These are phyloP conservation scores for Rhizomys pruinosus DNA, from an alignment of 2,113 vertebrate species.

Conservation along the genomic window DNA sequence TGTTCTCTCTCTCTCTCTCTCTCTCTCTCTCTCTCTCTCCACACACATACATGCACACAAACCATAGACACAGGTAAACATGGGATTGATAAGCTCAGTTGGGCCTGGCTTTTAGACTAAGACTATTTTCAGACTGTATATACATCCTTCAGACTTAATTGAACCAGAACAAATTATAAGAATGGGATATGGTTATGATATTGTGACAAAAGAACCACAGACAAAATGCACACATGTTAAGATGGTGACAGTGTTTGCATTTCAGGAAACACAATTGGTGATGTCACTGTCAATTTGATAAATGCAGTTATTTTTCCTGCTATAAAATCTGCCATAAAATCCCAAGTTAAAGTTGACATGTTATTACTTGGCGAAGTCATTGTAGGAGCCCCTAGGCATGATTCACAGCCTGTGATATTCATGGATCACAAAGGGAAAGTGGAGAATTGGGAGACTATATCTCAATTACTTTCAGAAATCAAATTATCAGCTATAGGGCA, in stretches of 20 bases:
- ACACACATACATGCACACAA: background rate
- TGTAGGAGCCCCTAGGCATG: conserved; percentile 27
- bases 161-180: conserved; percentile 26
- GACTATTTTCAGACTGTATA: background rate
- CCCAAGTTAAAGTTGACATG: conserved; percentile 66
- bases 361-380: conserved; percentile 64
- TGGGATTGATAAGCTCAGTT: background rate
- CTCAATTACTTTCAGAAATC: conserved; percentile 67
- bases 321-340: conserved; percentile 74
- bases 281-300: conserved; percentile 53
- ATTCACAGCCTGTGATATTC: conserved; percentile 22
- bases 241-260: background rate
- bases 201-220: conserved; percentile 11
- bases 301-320: conserved; percentile 52
- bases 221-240: background rate
- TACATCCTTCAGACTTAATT: background rate
- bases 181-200: background rate
- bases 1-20: too few species aligned
- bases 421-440: conserved; percentile 39
- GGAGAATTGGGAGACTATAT: background rate
- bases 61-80: too few species aligned
- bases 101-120: background rate
- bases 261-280: conserved; percentile 38
- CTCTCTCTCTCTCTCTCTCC: background rate
- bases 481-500: conserved; percentile 55